Conservation (phyloP, 2,888 invertebrate genomes). For the Euplexia lucipara region DNA sequence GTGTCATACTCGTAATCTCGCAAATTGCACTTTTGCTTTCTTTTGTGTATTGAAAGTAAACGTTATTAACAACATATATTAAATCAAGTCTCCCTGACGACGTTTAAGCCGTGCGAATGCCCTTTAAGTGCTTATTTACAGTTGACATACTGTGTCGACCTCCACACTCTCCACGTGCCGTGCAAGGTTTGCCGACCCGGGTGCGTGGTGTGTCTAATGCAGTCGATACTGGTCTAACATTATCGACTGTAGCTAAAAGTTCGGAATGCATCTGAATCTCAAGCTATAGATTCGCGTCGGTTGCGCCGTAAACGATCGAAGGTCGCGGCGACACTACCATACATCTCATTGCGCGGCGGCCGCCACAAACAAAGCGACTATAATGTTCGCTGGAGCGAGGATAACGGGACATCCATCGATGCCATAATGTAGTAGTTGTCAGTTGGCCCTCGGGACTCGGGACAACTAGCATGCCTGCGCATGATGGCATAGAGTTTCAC, state of each 20-base stretch:
- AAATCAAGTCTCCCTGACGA: neutral
- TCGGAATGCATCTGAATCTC: conserved; percentile 10
- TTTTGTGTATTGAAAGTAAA: conserved; percentile 14
- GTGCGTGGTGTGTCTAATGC: too few species aligned
- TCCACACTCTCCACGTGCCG: neutral
- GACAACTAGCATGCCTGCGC: conserved; percentile 12
- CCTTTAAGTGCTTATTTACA: conserved; percentile 4
- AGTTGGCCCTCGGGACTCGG: conserved; percentile 44
- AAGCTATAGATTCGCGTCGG: conserved; percentile 4
- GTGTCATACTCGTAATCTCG: conserved; percentile 16
- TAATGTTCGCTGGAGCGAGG: conserved; percentile 65
- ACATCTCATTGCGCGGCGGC: conserved; percentile 51
- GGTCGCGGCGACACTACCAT: conserved; percentile 41
- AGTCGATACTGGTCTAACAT: neutral
- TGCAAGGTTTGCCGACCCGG: neutral
- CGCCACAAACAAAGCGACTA: conserved; percentile 59
- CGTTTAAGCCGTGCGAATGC: neutral
- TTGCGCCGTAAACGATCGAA: conserved; percentile 32
- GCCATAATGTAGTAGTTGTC: conserved; percentile 44
- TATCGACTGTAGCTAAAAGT: neutral
- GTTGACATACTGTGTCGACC: conserved; percentile 2
- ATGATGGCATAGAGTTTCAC: conserved; percentile 1
- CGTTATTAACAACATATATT: neutral
- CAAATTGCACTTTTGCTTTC: conserved; percentile 36
- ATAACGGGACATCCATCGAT: conserved; percentile 57